Evolutionary conservation across 1,140 invertebrate genomes (phyloP).

Genomic region (Arctopsyche grandis): DNA sequence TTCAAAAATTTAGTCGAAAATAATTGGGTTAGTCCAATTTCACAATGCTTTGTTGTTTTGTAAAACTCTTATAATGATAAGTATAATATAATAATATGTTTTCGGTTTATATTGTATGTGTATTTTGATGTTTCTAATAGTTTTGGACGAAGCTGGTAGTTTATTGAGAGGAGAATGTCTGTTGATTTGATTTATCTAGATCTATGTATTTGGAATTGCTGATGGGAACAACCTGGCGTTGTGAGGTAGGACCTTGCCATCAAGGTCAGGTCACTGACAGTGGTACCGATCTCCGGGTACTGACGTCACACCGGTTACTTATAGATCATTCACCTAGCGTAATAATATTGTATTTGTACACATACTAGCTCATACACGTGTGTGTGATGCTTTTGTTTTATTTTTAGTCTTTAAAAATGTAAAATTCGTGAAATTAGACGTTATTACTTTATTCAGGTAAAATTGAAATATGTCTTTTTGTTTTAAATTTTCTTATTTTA

Average conservation of each 20-base stretch:
- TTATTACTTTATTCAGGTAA: too few relatives aligned
- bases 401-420: too few relatives aligned
- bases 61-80: too few relatives aligned
- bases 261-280: constrained; percentile 42
- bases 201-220: constrained; percentile 1
- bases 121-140: too few relatives aligned
- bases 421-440: too few relatives aligned
- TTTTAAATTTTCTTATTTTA: neutral
- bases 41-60: neutral
- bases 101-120: too few relatives aligned
- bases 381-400: too few relatives aligned
- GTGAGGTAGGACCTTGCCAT: constrained; percentile 40
- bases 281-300: constrained; percentile 37
- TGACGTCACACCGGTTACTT: constrained; percentile 34
- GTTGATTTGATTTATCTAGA: neutral
- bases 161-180: neutral
- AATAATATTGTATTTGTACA: neutral
- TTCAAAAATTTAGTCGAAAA: neutral
- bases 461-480: neutral
- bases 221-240: constrained; percentile 13
- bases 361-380: neutral
- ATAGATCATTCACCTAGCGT: constrained; percentile 32
- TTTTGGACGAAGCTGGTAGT: too few relatives aligned
- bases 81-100: too few relatives aligned
- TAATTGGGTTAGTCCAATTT: neutral